Evolutionary conservation across 2,888 invertebrate species (phyloP).

Genomic region (Nezara viridula): DNA sequence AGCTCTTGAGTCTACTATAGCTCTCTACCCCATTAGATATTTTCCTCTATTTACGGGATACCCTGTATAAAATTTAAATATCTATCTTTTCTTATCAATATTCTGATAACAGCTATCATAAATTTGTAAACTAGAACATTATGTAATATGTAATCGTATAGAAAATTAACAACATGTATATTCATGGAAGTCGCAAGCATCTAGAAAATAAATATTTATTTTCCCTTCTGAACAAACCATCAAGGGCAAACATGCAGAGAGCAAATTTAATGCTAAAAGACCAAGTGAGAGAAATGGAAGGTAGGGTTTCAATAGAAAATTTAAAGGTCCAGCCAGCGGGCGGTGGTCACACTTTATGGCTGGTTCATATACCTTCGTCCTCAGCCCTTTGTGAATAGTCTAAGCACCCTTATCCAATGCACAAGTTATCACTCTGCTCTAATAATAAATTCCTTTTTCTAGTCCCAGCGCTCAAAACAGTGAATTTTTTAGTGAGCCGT

Average conservation of each 20-base stretch:
- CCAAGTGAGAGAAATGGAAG: background rate
- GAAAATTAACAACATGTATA: too few species aligned
- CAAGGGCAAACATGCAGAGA: background rate
- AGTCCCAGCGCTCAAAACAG: background rate
- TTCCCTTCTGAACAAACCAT: background rate
- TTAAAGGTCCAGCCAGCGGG: background rate
- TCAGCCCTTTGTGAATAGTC: slow-evolving; percentile 16
- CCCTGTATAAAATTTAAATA: too few species aligned
- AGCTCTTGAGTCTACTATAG: too few species aligned
- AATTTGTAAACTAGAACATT: too few species aligned
- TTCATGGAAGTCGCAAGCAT: background rate
- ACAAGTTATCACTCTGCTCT: background rate
- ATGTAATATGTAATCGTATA: too few species aligned
- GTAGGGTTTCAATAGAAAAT: background rate
- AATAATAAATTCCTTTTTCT: slow-evolving; percentile 38
- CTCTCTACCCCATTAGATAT: too few species aligned
- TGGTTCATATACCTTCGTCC: background rate
- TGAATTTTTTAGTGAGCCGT: slow-evolving; percentile 2
- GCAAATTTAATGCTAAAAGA: slow-evolving; percentile 34
- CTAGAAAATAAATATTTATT: background rate
- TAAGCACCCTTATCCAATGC: background rate
- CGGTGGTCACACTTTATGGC: slow-evolving; percentile 34
- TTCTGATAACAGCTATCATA: too few species aligned
- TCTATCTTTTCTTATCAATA: too few species aligned
- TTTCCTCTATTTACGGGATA: too few species aligned